These are phyloP conservation scores for Toxotes lorentzi DNA, from an alignment of 2,797 vertebrate species.

Conservation along the genomic window DNA sequence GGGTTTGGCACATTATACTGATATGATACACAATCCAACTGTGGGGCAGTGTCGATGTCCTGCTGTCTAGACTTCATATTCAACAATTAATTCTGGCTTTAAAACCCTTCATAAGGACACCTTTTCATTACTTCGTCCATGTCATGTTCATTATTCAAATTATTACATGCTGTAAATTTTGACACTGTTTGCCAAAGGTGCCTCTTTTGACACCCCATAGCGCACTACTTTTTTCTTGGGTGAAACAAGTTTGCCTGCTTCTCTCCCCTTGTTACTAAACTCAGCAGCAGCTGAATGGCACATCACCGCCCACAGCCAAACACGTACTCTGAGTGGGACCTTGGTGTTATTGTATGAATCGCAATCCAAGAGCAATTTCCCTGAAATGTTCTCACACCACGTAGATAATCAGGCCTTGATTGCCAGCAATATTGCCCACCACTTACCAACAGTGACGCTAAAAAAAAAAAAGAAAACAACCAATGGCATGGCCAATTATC, in stretches of 20 bases:
- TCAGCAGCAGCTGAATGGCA: constrained; percentile 23
- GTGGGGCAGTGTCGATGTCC: background rate
- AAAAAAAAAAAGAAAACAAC: constrained; percentile 24
- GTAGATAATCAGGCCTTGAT: constrained; percentile 66
- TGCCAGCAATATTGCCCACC: constrained; percentile 40
- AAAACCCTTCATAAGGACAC: too few relatives aligned
- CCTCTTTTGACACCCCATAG: background rate
- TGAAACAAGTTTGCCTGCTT: constrained; percentile 3
- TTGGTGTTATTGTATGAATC: constrained; percentile 14
- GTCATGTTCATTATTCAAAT: background rate
- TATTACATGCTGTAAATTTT: background rate
- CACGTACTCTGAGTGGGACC: constrained; percentile 26
- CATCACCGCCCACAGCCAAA: constrained; percentile 32
- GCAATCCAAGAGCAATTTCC: constrained; percentile 53
- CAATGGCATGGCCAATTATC: constrained; percentile 49
- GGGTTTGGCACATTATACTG: background rate
- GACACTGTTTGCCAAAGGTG: background rate
- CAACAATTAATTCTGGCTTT: background rate
- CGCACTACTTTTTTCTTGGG: background rate
- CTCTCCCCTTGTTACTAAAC: constrained; percentile 17
- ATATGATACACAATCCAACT: background rate
- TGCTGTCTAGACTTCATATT: background rate
- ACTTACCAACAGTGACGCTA: constrained; percentile 30
- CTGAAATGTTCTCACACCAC: constrained; percentile 47
- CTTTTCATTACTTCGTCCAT: background rate